phyloP scores from a whole-genome alignment of 2,113 vertebrate species.

The Callipepla squamata region DNA sequence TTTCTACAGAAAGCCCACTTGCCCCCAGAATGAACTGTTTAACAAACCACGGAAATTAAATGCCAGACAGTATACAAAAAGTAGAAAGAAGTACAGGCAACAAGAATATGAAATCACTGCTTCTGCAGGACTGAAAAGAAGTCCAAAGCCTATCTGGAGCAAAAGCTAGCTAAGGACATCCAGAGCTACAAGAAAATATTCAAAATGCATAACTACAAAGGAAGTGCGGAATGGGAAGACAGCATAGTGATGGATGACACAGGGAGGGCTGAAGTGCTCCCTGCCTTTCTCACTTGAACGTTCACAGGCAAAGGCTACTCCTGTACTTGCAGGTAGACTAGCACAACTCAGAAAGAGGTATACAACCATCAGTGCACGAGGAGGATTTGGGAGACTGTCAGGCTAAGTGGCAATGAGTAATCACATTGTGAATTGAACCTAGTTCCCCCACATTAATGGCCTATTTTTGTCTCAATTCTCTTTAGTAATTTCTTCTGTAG shows the following conservation, averaged over 20 bases:
- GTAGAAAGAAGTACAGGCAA: accelerated
- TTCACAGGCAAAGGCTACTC: not conserved
- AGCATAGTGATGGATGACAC: accelerated
- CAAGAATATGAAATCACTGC: not conserved
- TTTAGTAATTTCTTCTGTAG: not conserved
- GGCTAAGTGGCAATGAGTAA: not conserved
- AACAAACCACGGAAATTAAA: not conserved
- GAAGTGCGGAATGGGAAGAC: not conserved
- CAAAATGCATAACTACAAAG: not conserved
- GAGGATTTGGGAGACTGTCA: not conserved
- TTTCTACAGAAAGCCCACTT: not conserved
- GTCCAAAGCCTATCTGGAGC: not conserved
- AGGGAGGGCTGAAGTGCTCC: not conserved
- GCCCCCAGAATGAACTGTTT: not conserved
- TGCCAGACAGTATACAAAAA: not conserved
- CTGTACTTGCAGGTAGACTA: accelerated
- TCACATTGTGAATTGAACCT: accelerated
- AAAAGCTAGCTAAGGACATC: not conserved
- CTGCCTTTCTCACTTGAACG: not conserved
- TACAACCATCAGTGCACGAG: not conserved
- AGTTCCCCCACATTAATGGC: not conserved
- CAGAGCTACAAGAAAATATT: not conserved
- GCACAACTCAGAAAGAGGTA: not conserved
- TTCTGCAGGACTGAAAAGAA: not conserved
- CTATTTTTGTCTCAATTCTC: not conserved